phyloP scores from a whole-genome alignment of 2,113 vertebrate genomes.

The Colaptes auratus region DNA sequence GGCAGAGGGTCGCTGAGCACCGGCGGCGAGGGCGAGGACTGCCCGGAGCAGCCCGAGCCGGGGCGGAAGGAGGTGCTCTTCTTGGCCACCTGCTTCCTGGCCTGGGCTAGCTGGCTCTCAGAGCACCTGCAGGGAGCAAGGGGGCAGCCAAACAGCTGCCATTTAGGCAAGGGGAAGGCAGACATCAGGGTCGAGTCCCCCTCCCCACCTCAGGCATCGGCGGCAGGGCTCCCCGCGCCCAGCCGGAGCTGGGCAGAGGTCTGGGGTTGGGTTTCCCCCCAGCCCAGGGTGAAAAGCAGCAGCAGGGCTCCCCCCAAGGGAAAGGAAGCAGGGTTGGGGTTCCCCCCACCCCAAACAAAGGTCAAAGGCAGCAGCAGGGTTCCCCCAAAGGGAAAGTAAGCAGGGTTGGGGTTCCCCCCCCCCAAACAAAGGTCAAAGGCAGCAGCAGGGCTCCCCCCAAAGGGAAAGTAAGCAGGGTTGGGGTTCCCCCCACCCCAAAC shows the following conservation, averaged over 20 bases:
- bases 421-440: no score
- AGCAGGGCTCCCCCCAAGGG: no score
- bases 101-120: constrained; percentile 77
- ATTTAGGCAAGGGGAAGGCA: no score
- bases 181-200: no score
- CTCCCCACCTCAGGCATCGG: neutral
- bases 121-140: constrained; percentile 67
- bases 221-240: neutral
- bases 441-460: no score
- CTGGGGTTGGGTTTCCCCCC: neutral
- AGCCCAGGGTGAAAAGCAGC: neutral
- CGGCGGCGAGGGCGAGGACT: constrained; percentile 64
- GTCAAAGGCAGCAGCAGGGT: no score
- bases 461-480: no score
- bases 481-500: no score
- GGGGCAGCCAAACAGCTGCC: neutral
- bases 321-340: no score
- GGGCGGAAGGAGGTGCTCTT: constrained; percentile 92
- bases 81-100: constrained; percentile 94
- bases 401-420: no score
- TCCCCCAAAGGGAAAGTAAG: no score
- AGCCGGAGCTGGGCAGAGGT: neutral
- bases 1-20: constrained; percentile 40
- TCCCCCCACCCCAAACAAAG: no score
- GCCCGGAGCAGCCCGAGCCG: constrained; percentile 76